Base-by-base conservation (phyloP, 2,888 invertebrate species). In the Hypercompe scribonia region DNA sequence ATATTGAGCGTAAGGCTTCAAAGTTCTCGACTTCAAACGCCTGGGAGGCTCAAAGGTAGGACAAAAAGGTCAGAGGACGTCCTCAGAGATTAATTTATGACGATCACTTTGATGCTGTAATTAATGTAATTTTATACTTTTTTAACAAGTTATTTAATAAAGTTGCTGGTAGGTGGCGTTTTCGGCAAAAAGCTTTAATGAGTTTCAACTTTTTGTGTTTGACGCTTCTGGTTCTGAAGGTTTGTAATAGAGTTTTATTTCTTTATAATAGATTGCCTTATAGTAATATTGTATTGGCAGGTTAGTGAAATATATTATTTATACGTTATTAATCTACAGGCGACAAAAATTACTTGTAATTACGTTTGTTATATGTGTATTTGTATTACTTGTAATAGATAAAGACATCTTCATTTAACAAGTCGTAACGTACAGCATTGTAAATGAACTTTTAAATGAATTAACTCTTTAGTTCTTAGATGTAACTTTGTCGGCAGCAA, bases 51-150 rank as follows among this genome's bases (percentile, higher is more conserved):
- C 83, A 83, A 82, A 84, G 81, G 73, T 78, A 77, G 73, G 70
- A 72, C 69, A 74, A 68, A 34, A 78, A 78, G 78, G 76, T 77
- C 80, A 50, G 54, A 66, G 73, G 71, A 73, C 77, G 76, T 77
- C 81, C 78, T 78, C 78, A 33, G 77, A 83, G 80, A 83, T 84
- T 86, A 86, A 87, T 85, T 87, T 84, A 87, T 83, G 78, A 79
- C 81, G 82, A 82, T 82, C 80, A 81, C 86, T 85, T 85, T 81
- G 83, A 85, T 81, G 84, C 81, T 83, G 79, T 84, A 87, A 87
- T 87, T 86, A 81, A 80, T 65, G 31, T 58, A 79, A 75, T 77
- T 80, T 77, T 78, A 76, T 65, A 77, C 65, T 74, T 82, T 76
- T 77, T 73, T 74, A 67, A 18, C 28, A 77, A 81, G 70, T 77